A percentile compares a stretch with the other conserved stretches of the same genome.
phyloP scores from a whole-genome alignment of 2,797 vertebrate species.

The Columba guinea region DNA sequence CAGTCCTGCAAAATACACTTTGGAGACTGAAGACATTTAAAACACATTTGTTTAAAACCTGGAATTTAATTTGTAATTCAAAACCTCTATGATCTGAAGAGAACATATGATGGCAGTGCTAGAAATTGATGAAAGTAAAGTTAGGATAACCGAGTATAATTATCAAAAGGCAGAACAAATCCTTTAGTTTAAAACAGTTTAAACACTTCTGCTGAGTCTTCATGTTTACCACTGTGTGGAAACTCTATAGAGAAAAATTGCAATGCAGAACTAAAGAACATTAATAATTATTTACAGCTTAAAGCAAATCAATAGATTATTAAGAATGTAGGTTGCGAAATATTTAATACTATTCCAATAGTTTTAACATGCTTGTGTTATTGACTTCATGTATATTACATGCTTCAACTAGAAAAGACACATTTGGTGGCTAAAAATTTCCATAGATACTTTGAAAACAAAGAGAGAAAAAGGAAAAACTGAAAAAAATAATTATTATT shows the following conservation, averaged over 20 bases:
- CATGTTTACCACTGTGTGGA: background rate
- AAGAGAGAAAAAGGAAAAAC: background rate
- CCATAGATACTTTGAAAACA: background rate
- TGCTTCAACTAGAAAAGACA: background rate
- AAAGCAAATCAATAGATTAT: background rate
- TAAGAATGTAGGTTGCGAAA: background rate
- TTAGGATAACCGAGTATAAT: background rate
- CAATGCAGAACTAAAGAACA: background rate
- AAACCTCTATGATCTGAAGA: background rate
- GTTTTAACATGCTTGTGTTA: background rate
- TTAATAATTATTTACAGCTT: background rate
- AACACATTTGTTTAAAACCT: background rate
- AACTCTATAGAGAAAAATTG: background rate
- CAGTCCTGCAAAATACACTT: background rate
- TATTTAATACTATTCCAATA: background rate
- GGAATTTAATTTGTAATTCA: background rate
- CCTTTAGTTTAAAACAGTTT: background rate
- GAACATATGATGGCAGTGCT: background rate
- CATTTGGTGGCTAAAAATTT: background rate
- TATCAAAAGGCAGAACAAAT: background rate
- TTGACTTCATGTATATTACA: background rate
- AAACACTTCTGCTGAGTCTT: background rate
- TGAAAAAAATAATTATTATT: background rate
- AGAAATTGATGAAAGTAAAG: background rate
- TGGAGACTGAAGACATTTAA: background rate